Percentiles rank a stretch among this genome's conserved stretches.
These are phyloP conservation scores for Myathropa florea DNA, from an alignment of 2,888 invertebrate species.

Conservation along the genomic window DNA sequence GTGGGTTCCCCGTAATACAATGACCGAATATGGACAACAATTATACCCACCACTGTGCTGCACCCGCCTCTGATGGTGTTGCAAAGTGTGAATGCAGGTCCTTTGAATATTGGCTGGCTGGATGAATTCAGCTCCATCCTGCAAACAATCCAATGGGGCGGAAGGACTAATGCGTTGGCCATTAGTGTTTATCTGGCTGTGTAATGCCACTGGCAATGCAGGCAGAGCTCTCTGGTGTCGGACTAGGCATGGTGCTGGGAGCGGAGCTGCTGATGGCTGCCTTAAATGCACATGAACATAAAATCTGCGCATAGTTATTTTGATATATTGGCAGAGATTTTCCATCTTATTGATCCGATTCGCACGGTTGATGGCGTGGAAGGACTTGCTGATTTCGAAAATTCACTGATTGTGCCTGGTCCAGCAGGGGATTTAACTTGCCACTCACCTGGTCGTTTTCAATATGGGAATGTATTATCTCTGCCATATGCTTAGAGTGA, in stretches of 20 bases:
- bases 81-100: background rate
- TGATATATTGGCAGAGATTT: slow-evolving; percentile 79
- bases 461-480: background rate
- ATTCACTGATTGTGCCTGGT: background rate
- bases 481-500: background rate
- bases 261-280: slow-evolving; percentile 1
- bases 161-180: slow-evolving; percentile 66
- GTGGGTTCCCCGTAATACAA: slow-evolving; percentile 16
- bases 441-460: background rate
- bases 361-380: slow-evolving; percentile 62
- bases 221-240: background rate
- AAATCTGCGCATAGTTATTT: slow-evolving; percentile 74
- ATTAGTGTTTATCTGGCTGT: slow-evolving; percentile 68
- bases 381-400: background rate
- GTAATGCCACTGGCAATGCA: slow-evolving; percentile 51
- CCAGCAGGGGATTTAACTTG: too few species aligned
- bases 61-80: background rate
- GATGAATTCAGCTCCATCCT: slow-evolving; percentile 20
- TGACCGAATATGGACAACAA: slow-evolving; percentile 31
- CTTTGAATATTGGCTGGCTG: slow-evolving; percentile 25
- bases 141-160: slow-evolving; percentile 62
- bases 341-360: slow-evolving; percentile 80
- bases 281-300: slow-evolving; percentile 9
- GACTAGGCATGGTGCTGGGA: background rate
- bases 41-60: slow-evolving; percentile 27